Evolutionary conservation across 2,888 invertebrate species (phyloP), one percentile per base, ranked within the genome.

Genomic region (Pristionchus arcanus): DNA sequence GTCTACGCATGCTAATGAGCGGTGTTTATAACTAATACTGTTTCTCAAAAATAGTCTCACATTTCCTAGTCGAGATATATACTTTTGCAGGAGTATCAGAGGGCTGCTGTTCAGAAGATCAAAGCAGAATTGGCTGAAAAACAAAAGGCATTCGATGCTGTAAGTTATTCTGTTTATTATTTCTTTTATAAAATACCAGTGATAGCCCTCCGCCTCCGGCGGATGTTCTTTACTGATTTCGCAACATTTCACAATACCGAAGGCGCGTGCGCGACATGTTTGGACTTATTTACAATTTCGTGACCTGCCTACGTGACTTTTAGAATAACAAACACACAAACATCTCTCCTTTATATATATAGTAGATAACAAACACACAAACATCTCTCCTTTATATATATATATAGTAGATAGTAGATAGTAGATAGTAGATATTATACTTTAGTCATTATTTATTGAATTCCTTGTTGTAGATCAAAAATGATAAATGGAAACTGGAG

Each of bases 121-220:
- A 95, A 95, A 90, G 94, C 95, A 90, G 95, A 94, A 55, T 95
- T 95, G 90, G 93, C 93, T 49, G 95, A 95, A 87, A 95, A 95
- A 91, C 95, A 96, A 90, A 95, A 95, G 90, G 95, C 95, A 90
- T 95, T 95, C 93, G 95, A 95, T 91, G 94, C 95, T 91, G 96
- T 95, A 90, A 92, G 95, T 91, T 31, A 49, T 42, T 49, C 19
- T 88, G 3, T 77, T 21, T 37, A 28, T 11, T 59, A n/a, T 49
- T 49, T 49, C 16, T 59, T 13, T 31, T 71, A 25, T 71, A 34
- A 21, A 42, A 37, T 34, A 77, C n/a, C n/a, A n/a, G n/a, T n/a
- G n/a, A n/a, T n/a, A n/a, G n/a, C n/a, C n/a, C n/a, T n/a, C n/a
- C n/a, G n/a, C n/a, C n/a, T n/a, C n/a, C n/a, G n/a, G n/a, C n/a